Evolutionary conservation across 2,888 invertebrate species (phyloP), one percentile per base, ranked within the genome.

Genomic region (Gasteruption jaculator): DNA sequence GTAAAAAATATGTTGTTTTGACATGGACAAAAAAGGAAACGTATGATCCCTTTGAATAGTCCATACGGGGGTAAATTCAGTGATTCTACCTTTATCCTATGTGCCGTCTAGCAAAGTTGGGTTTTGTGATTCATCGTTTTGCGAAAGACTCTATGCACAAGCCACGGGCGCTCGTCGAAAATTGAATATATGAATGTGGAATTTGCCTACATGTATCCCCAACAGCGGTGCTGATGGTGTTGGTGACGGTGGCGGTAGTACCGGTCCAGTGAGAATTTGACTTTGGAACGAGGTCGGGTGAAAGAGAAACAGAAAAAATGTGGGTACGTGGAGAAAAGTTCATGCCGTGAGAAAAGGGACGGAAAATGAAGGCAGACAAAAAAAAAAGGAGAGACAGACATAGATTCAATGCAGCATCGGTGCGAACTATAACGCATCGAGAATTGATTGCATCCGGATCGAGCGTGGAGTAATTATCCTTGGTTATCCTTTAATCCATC

Each of bases 361-460:
- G 24, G 24, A 22, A 22, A 22, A 10, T 7, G 24, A 22, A 10
- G 24, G 24, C 7, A 10, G 10, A 22, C 7, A 22, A 10, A 22
- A 10, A 22, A 10, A 22, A 10, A 22, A 10, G 24, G 24, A 8
- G 30, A 30, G 30, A n/a, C n/a, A n/a, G n/a, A n/a, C n/a, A n/a
- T n/a, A n/a, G n/a, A n/a, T n/a, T n/a, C n/a, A n/a, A n/a, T n/a
- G n/a, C n/a, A n/a, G n/a, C n/a, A n/a, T n/a, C 33, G 31, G 25
- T 29, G 49, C 43, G 33, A 51, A 49, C 45, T 47, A 48, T 46
- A 46, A 48, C 50, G 53, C 49, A 54, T 55, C 52, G 52, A 49
- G 49, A 56, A 57, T 57, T 56, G 55, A 57, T 57, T 57, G 54
- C 49, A 45, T 47, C 46, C 53, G 53, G 52, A 56, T 57, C 52